These are phyloP conservation scores for Sericinus montela DNA, from an alignment of 2,888 invertebrate species.

Conservation along the genomic window DNA sequence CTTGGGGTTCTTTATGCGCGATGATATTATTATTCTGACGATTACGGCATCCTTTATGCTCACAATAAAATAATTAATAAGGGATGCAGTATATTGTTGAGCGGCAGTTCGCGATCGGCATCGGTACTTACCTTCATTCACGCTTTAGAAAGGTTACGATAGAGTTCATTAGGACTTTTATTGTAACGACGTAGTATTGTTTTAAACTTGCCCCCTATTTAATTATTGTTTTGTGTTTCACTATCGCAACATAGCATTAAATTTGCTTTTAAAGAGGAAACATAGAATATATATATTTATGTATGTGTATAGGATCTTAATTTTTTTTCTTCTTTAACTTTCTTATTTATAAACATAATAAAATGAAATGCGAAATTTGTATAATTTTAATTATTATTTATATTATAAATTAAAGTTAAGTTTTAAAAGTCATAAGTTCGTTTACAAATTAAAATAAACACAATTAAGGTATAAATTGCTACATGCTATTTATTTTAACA, in stretches of 20 bases:
- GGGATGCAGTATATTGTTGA: conserved; percentile 75
- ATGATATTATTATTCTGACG: conserved; percentile 79
- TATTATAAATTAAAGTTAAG: too few relatives aligned
- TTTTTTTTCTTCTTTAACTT: too few relatives aligned
- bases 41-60: conserved; percentile 78
- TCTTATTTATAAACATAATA: too few relatives aligned
- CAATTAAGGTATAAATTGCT: too few relatives aligned
- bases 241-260: conserved; percentile 9
- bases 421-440: too few relatives aligned
- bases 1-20: conserved; percentile 76
- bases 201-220: conserved; percentile 12
- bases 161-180: conserved; percentile 55
- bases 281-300: too few relatives aligned
- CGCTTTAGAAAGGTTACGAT: conserved; percentile 58
- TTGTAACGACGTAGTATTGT: conserved; percentile 32
- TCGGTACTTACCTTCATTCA: conserved; percentile 65
- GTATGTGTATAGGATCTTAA: too few relatives aligned
- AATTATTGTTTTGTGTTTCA: conserved; percentile 19
- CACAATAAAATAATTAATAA: conserved; percentile 80
- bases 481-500: too few relatives aligned
- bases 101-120: conserved; percentile 69
- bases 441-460: too few relatives aligned
- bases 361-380: too few relatives aligned
- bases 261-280: not conserved
- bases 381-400: too few relatives aligned